Evolutionary conservation across 2,888 invertebrate species (phyloP), one percentile per base, ranked within the genome.

Genomic region (Tubulanus polymorphus): DNA sequence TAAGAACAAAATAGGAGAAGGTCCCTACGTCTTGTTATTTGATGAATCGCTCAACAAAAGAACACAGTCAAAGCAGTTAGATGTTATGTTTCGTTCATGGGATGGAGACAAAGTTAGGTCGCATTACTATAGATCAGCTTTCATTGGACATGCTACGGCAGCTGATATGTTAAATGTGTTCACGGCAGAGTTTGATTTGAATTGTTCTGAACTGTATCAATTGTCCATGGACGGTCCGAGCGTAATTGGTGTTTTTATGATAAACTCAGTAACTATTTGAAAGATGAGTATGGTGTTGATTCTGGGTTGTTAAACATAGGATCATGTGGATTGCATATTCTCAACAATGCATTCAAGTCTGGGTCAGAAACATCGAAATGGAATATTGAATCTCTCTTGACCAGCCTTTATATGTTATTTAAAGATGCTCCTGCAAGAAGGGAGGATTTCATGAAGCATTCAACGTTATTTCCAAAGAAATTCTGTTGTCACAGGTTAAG

Each of bases 401-500:
- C 28, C 26, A 37, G 46, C 35, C 6, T 26, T 1, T 57, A 47
- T 20, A 30, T 20, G 10, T 25, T 55, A n/a, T 56, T 56, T 29
- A 54, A 56, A 23, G 52, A 53, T 29, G 28, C 52, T 1, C 46
- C 56, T 27, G 56, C 51, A 1, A 25, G 54, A 20, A 32, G 50
- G 29, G 37, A 28, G 12, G 54, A 56, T 27, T 50, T 35, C n/a
- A 3, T 35, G n/a, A 56, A 53, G n/a, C n/a, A 27, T 3, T 27
- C 27, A 10, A 5, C 37, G 23, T 23, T 46, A 15, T 56, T 46
- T 47, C 47, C 53, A 18, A 6, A 53, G 30, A 45, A 56, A 27
- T 53, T 47, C 25, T 56, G 56, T 54, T 25, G 29, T 20, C 45
- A 53, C 20, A n/a, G n/a, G n/a, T n/a, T n/a, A n/a, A n/a, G n/a